A percentile compares a stretch with the other conserved stretches of the same genome.
phyloP scores from a whole-genome alignment of 2,797 vertebrate species.

The Sitta carolinensis region DNA sequence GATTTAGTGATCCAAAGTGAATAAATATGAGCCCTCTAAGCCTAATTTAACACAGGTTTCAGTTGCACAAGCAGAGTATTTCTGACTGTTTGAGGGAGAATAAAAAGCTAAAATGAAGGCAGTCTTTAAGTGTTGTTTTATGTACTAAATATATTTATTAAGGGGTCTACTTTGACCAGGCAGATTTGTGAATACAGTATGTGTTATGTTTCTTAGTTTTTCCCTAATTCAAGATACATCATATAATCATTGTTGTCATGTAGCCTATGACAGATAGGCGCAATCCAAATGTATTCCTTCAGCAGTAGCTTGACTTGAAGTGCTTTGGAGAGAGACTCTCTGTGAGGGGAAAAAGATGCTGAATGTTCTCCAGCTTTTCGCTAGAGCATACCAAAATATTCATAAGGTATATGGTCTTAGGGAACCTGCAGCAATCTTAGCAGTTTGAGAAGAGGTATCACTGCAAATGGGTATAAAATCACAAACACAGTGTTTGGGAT shows the following conservation, averaged over 20 bases:
- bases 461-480: not conserved
- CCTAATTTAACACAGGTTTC: not conserved
- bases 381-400: not conserved
- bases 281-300: not conserved
- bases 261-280: not conserved
- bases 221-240: not conserved
- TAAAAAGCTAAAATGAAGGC: conserved; percentile 1
- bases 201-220: not conserved
- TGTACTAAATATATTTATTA: not conserved
- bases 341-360: not conserved
- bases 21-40: not conserved
- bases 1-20: not conserved
- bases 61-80: not conserved
- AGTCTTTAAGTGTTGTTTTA: not conserved
- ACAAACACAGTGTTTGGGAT: not conserved
- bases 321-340: not conserved
- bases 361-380: not conserved
- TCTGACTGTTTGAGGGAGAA: not conserved
- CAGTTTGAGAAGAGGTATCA: not conserved
- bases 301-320: not conserved
- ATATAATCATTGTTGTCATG: not conserved
- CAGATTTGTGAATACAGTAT: not conserved
- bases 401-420: not conserved
- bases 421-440: not conserved
- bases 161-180: not conserved